Evolutionary conservation across 2,888 invertebrate genomes (phyloP), one percentile per base, ranked within the genome.

Genomic region (Laspeyria flexula): DNA sequence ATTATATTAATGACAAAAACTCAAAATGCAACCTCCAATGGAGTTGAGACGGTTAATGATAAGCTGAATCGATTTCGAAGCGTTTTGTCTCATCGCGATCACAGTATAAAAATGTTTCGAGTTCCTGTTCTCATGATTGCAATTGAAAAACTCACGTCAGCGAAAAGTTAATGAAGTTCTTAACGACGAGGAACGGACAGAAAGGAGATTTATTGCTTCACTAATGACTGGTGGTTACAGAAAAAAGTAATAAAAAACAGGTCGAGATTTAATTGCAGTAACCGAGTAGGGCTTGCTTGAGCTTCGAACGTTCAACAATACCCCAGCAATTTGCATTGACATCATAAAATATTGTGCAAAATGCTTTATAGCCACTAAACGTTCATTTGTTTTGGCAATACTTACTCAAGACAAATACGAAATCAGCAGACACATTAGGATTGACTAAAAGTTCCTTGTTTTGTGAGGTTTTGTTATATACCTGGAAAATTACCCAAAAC

Each of bases 131-230:
- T 76, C 83, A 81, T 79, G 78, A 66, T 65, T 73, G 71, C 76
- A 74, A 79, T 77, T 82, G 77, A 87, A 88, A 86, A 87, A 84
- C 73, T 67, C 65, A 68, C 71, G 71, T 72, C 82, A 76, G 62
- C 69, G 78, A 71, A 74, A 80, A 82, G 61, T 77, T 90, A 90
- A 90, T 91, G 86, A 89, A 89, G 88, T 86, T 85, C 84, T 88
- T 84, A 86, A 86, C 80, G 79, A 83, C 77, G 76, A 80, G 71
- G 73, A 75, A 81, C 66, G 64, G 74, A 83, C 85, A 77, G 76
- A 67, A 68, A 71, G 60, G 67, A 87, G 89, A 91, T 91, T 91
- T 90, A 90, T 91, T 79, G 70, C 81, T 54, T 40, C 72, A 67
- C 74, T 90, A 91, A 90, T 88, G 89, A 88, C 81, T 57, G 66